These are phyloP conservation scores for Cynoglossus semilaevis DNA, from an alignment of 2,113 vertebrate species.

Conservation along the genomic window DNA sequence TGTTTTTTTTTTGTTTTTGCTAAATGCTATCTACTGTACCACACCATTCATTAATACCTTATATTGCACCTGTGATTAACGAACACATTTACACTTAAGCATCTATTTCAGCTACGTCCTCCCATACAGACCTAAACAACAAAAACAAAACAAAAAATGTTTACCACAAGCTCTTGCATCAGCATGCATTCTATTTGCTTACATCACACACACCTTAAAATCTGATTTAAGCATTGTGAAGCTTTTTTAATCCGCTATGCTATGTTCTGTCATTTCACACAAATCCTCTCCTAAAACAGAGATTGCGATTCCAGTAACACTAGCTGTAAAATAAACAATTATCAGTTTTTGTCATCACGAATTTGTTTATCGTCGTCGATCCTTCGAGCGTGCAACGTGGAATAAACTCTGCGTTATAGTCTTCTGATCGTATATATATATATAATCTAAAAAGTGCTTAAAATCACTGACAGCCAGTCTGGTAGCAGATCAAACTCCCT, in stretches of 20 bases:
- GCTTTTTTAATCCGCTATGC: background rate
- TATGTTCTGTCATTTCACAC: background rate
- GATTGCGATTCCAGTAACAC: slow-evolving; percentile 2
- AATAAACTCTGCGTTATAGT: background rate
- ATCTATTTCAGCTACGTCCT: background rate
- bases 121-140: background rate
- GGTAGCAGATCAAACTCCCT: slow-evolving; percentile 1
- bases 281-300: slow-evolving; percentile 27
- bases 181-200: background rate
- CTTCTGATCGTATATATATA: slow-evolving; percentile 5
- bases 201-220: background rate
- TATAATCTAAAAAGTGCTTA: background rate
- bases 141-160: background rate
- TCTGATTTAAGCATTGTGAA: background rate
- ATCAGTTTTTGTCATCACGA: background rate
- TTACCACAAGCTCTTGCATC: background rate
- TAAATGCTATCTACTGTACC: background rate
- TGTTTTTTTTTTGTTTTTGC: slow-evolving; percentile 16
- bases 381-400: slow-evolving; percentile 3
- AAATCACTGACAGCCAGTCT: slow-evolving; percentile 9
- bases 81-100: background rate
- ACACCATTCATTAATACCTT: slow-evolving; percentile 10
- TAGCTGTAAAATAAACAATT: background rate
- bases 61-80: background rate
- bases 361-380: background rate